Evolutionary conservation across 2,113 vertebrate species (phyloP), one percentile per base, ranked within the genome.

Genomic region (Bos javanicus): DNA sequence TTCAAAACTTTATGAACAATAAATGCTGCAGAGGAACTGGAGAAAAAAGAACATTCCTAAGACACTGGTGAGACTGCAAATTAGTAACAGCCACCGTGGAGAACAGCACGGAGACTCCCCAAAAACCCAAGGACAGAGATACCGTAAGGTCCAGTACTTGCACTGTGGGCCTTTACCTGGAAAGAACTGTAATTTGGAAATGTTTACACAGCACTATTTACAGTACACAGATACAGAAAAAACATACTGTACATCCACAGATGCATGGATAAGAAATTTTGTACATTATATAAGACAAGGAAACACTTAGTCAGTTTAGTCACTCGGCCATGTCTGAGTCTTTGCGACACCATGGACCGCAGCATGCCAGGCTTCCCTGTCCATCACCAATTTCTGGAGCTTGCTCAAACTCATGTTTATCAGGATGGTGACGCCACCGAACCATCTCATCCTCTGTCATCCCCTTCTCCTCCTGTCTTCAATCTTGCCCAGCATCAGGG

Each of bases 81-180:
- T 43, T 12, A 26, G 12, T 43, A 76, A 76, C 23, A 76, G 36
- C 71, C 12, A 0, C 36, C 14, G 71, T 14, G 23, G 71, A 76
- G 71, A 43, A 76, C 1, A 76, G 36, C 71, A 76, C 26, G 23
- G 36, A 43, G 71, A 43, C 26, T 43, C 36, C 71, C 25, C 43
- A 76, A 25, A 76, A 76, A 76, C 21, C 23, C 25, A 26, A 43
- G 23, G 71, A 43, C 36, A 76, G 36, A 76, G 36, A 43, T 12
- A 23, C n/a, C 0, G 1, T 43, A 43, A 25, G 36, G 16, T 26
- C 71, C 0, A 1, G 36, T 43, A 76, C 36, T 76, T 26, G 36
- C 36, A 26, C 36, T 7, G 21, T 25, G 36, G 36, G 71, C 71
- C 71, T 74, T 43, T 74, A 43, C 71, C 71, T 43, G 39, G 36